Evolutionary conservation across 2,888 invertebrate species (phyloP).

Genomic region (Baronia brevicornis): DNA sequence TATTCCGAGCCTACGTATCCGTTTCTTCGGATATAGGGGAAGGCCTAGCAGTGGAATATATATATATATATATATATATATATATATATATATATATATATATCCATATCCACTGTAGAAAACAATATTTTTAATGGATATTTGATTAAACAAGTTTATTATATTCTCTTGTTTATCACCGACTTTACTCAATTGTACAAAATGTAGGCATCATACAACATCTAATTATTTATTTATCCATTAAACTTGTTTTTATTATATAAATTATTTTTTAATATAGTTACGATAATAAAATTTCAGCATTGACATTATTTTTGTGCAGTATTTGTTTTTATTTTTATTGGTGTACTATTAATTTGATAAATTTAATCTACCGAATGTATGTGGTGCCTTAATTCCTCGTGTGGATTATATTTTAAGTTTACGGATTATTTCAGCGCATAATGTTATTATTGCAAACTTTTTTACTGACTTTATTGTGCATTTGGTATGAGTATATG

Average conservation of each 20-base stretch:
- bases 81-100: no score
- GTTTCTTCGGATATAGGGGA: no score
- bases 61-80: no score
- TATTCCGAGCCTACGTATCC: no score
- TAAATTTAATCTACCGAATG: slow-evolving; percentile 46
- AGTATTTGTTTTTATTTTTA: slow-evolving; percentile 63
- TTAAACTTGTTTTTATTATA: slow-evolving; percentile 26
- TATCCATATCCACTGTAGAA: no score
- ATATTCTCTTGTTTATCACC: slow-evolving; percentile 11
- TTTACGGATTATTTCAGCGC: slow-evolving; percentile 16
- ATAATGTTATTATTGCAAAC: slow-evolving; percentile 8
- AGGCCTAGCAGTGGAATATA: no score
- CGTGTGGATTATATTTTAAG: slow-evolving; percentile 26
- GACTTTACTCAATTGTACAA: slow-evolving; percentile 13
- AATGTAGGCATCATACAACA: slow-evolving; percentile 46
- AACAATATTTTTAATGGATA: no score
- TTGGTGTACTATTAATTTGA: slow-evolving; percentile 48
- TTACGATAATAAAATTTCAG: slow-evolving; percentile 32
- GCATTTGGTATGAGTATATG: slow-evolving; percentile 4
- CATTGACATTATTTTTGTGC: slow-evolving; percentile 42
- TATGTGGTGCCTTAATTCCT: slow-evolving; percentile 69
- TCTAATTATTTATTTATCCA: slow-evolving; percentile 28
- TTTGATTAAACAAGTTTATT: slow-evolving; percentile 8
- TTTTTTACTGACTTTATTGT: slow-evolving; percentile 1
- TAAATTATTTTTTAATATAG: slow-evolving; percentile 23